Conservation (phyloP, 2,888 invertebrate species). For the Tuberolachnus salignus region DNA sequence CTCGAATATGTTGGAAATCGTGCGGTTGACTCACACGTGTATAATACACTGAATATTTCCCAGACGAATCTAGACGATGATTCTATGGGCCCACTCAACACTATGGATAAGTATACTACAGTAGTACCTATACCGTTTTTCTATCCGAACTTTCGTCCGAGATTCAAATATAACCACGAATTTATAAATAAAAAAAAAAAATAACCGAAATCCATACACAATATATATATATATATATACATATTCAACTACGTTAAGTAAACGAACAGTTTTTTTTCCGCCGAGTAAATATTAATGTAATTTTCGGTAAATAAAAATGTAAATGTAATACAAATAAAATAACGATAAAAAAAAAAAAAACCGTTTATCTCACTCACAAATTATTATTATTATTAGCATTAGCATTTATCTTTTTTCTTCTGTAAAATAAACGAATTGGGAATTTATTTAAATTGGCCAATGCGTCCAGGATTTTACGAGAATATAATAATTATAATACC, state of each 20-base stretch:
- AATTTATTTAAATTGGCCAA: background rate
- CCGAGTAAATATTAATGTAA: conserved; percentile 19
- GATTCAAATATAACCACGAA: conserved; percentile 1
- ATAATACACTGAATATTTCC: background rate
- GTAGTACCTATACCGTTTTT: too few species aligned
- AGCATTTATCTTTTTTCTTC: background rate
- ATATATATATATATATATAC: too few species aligned
- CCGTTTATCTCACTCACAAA: conserved; percentile 1
- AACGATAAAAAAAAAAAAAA: too few species aligned
- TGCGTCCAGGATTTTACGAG: background rate
- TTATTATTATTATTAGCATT: conserved; percentile 8
- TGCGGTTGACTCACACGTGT: background rate
- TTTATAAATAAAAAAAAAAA: background rate
- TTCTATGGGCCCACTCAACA: too few species aligned
- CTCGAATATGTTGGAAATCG: too few species aligned
- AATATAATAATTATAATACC: background rate
- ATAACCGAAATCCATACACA: background rate
- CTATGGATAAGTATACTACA: too few species aligned
- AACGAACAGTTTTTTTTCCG: background rate
- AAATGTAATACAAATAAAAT: conserved; percentile 2
- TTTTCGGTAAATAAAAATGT: background rate
- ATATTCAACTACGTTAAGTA: background rate
- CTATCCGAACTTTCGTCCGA: conserved; percentile 3
- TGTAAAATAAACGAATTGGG: background rate
- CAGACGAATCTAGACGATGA: background rate